Percentiles rank a stretch among this genome's conserved stretches.
These are phyloP conservation scores for Crematogaster levior DNA, from an alignment of 2,888 invertebrate species.

Conservation along the genomic window DNA sequence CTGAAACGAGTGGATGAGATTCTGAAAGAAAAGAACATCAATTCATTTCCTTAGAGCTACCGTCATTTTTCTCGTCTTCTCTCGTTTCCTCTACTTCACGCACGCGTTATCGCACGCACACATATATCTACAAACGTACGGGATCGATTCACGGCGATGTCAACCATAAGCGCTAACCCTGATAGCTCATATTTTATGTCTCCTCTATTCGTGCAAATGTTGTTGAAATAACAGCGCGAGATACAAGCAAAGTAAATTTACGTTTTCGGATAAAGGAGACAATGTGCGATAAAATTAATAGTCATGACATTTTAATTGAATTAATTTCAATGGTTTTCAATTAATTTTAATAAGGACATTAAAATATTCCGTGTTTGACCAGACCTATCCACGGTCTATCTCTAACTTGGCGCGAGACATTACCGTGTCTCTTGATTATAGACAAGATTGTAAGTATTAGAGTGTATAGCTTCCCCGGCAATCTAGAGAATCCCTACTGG, in stretches of 20 bases:
- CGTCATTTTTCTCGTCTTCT: slow-evolving; percentile 37
- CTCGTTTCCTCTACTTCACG: slow-evolving; percentile 42
- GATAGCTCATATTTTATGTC: slow-evolving; percentile 4
- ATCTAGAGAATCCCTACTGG: slow-evolving; percentile 15
- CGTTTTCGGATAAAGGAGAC: neutral
- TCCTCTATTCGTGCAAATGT: neutral
- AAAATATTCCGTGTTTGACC: neutral
- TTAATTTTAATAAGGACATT: neutral
- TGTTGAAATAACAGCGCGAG: neutral
- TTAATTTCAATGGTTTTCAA: neutral
- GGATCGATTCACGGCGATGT: neutral
- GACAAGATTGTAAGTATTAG: neutral
- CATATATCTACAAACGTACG: neutral
- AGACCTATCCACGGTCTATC: neutral
- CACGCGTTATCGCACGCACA: neutral
- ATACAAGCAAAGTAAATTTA: neutral
- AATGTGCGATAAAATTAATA: neutral
- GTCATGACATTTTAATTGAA: neutral
- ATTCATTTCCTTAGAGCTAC: slow-evolving; percentile 80
- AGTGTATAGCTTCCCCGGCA: neutral
- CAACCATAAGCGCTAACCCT: slow-evolving; percentile 3
- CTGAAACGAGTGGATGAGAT: slow-evolving; percentile 85
- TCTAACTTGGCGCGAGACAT: no score
- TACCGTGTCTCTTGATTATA: no score
- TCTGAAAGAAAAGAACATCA: slow-evolving; percentile 85